A percentile compares a stretch with the other conserved stretches of the same genome.
These are phyloP conservation scores for Pitta sordida DNA, from an alignment of 2,113 vertebrate genomes.

Conservation along the genomic window DNA sequence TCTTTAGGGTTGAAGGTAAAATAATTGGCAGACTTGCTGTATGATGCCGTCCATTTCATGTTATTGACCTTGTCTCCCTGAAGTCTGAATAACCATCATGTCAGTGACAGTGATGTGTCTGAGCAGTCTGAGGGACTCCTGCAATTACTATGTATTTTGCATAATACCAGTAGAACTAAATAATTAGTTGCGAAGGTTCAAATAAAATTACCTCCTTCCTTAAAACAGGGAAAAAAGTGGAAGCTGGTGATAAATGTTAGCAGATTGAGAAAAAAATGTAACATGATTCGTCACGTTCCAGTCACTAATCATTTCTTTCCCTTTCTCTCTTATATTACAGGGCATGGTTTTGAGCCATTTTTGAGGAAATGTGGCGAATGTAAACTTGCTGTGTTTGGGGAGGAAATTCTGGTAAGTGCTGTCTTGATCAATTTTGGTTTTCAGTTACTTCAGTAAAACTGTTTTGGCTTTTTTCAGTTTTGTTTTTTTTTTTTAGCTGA, in stretches of 20 bases:
- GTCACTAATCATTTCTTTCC: not conserved
- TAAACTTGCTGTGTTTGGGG: constrained; percentile 1
- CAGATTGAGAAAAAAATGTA: not conserved
- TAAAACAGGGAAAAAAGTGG: not conserved
- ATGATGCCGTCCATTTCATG: fast-evolving
- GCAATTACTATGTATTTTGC: constrained; percentile 24
- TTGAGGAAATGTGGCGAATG: constrained; percentile 67
- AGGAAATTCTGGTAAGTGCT: constrained; percentile 54
- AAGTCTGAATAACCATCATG: not conserved
- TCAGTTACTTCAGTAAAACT: not conserved
- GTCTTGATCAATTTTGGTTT: not conserved
- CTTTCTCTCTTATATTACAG: constrained; percentile 21
- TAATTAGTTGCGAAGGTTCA: not conserved
- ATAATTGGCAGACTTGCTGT: not conserved
- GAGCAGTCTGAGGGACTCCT: not conserved
- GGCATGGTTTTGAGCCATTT: not conserved
- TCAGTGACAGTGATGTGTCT: not conserved
- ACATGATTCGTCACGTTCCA: not conserved
- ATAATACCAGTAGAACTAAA: not conserved
- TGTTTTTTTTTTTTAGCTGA: not conserved
- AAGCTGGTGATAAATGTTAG: not conserved
- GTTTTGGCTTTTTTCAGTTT: not conserved
- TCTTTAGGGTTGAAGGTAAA: not conserved
- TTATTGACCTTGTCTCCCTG: not conserved
- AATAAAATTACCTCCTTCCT: not conserved